phyloP scores from a whole-genome alignment of 2,113 vertebrate species.

The Cinclus cinclus region DNA sequence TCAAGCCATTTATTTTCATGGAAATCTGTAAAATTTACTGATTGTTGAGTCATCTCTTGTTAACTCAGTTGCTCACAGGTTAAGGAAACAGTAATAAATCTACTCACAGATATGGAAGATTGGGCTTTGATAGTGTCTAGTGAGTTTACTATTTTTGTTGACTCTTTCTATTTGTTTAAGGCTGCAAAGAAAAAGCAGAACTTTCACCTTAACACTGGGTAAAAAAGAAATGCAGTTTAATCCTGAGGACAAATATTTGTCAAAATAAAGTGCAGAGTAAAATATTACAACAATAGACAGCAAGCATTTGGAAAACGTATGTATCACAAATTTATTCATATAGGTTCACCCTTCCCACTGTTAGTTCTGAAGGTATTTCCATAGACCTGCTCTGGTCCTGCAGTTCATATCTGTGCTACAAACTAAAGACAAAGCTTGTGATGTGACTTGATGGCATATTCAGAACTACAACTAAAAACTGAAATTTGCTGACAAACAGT shows the following conservation, averaged over 20 bases:
- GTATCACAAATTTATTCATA: not conserved
- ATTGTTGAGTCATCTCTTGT: not conserved
- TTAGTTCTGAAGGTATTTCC: not conserved
- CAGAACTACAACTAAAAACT: not conserved
- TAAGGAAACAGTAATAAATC: slow-evolving; percentile 10
- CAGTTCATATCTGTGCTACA: not conserved
- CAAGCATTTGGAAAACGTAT: not conserved
- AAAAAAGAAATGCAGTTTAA: not conserved
- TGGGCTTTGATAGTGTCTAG: not conserved
- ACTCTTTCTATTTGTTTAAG: not conserved
- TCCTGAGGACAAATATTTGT: not conserved
- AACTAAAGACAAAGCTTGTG: not conserved
- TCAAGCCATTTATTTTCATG: not conserved
- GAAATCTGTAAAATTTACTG: slow-evolving; percentile 18
- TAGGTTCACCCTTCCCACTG: not conserved
- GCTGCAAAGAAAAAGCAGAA: not conserved
- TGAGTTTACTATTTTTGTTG: not conserved
- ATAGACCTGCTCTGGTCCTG: not conserved
- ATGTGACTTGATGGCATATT: not conserved
- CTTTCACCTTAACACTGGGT: not conserved
- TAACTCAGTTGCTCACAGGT: slow-evolving; percentile 33
- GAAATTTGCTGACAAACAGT: not conserved
- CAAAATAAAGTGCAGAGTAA: not conserved
- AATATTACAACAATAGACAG: not conserved
- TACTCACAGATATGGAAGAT: not conserved